phyloP scores from a whole-genome alignment of 2,113 vertebrate species.

The Oncorhynchus mykiss region DNA sequence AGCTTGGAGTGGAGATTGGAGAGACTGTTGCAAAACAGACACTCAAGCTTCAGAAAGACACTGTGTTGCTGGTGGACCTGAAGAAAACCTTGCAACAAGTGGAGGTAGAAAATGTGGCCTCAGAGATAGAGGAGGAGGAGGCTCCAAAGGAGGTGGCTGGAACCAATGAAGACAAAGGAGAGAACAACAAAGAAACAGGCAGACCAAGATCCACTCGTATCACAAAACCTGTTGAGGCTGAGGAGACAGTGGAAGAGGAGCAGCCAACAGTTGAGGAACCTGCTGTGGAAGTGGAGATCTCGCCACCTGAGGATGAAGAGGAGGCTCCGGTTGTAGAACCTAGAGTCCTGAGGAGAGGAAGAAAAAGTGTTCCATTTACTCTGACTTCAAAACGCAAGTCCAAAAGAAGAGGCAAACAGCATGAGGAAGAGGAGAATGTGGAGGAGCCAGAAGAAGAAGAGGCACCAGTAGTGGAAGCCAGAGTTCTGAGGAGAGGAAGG shows the following conservation, averaged over 20 bases:
- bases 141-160: not conserved
- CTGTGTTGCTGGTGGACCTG: slow-evolving; percentile 1
- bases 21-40: not conserved
- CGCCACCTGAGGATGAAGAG: not conserved
- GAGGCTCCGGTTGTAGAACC: not conserved
- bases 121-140: slow-evolving; percentile 5
- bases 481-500: slow-evolving; percentile 68
- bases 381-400: not conserved
- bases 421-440: not conserved
- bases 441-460: slow-evolving; percentile 41
- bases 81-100: slow-evolving; percentile 15
- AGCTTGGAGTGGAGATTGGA: not conserved
- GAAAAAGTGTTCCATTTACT: not conserved
- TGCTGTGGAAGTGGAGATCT: not conserved
- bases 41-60: slow-evolving; percentile 11
- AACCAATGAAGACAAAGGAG: slow-evolving; percentile 13
- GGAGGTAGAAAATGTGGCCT: slow-evolving; percentile 45
- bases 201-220: slow-evolving; percentile 1
- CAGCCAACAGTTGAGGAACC: not conserved
- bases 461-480: slow-evolving; percentile 43
- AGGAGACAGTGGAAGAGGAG: not conserved
- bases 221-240: not conserved
- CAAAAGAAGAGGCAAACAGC: not conserved
- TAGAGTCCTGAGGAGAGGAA: slow-evolving; percentile 3
- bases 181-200: not conserved